These are phyloP conservation scores for Centropyge bicolor DNA, from an alignment of 2,797 vertebrate genomes.

Conservation along the genomic window DNA sequence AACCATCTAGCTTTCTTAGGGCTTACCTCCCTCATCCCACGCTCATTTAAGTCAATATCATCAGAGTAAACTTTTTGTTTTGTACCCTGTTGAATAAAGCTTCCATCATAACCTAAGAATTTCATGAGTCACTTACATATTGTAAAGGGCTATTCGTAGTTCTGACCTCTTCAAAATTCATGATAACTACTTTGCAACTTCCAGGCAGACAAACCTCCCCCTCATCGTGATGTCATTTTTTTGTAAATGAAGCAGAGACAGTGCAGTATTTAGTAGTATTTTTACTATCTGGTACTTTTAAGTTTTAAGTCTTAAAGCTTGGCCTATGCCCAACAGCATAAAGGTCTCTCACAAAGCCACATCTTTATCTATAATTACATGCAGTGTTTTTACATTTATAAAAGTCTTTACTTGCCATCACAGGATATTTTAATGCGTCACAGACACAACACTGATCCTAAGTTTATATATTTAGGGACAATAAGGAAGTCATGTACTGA, in stretches of 20 bases:
- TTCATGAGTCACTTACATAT: not conserved
- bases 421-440: not conserved
- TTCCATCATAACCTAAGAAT: not conserved
- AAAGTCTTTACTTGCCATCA: too few species aligned
- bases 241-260: not conserved
- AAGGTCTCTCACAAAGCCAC: not conserved
- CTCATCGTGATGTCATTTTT: not conserved
- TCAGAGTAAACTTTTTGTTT: not conserved
- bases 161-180: slow-evolving; percentile 1
- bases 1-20: not conserved
- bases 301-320: not conserved
- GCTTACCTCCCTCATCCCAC: not conserved
- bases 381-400: not conserved
- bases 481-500: not conserved
- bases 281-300: not conserved
- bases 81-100: not conserved
- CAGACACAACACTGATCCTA: not conserved
- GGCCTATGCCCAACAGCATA: not conserved
- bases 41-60: not conserved
- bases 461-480: not conserved
- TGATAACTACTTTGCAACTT: not conserved
- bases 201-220: not conserved
- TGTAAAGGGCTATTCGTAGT: slow-evolving; percentile 4
- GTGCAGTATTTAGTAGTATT: not conserved
- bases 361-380: not conserved